Conservation (phyloP, 2,113 vertebrate genomes). For the Danio rerio region DNA sequence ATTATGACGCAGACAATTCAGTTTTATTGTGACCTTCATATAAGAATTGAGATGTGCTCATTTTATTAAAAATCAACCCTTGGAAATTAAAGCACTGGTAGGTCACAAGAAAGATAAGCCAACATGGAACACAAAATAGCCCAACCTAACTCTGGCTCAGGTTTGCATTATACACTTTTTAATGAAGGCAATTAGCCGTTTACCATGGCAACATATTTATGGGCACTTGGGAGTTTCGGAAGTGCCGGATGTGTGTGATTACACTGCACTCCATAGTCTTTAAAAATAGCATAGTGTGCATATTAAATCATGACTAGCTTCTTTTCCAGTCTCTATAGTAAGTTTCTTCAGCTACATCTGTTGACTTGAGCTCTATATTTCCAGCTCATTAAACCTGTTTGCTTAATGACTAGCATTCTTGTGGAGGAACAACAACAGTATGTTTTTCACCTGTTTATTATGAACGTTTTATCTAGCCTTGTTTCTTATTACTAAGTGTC, state of each 20-base stretch:
- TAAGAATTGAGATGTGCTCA: background rate
- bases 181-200: slow-evolving; percentile 17
- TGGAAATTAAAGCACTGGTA: background rate
- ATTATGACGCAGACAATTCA: too few species aligned
- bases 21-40: too few species aligned
- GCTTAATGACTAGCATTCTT: slow-evolving; percentile 60
- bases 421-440: slow-evolving; percentile 35
- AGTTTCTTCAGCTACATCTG: slow-evolving; percentile 10
- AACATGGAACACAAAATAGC: background rate
- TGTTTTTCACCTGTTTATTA: slow-evolving; percentile 50
- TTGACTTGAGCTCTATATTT: slow-evolving; percentile 33
- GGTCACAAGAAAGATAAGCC: background rate
- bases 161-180: slow-evolving; percentile 13
- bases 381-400: slow-evolving; percentile 37
- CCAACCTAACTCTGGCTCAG: background rate
- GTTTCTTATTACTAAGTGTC: slow-evolving; percentile 51
- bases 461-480: slow-evolving; percentile 59
- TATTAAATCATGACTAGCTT: slow-evolving; percentile 23
- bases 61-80: background rate
- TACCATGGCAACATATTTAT: slow-evolving; percentile 17
- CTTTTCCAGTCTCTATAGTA: background rate
- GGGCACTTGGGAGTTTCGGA: background rate
- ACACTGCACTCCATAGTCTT: slow-evolving; percentile 9
- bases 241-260: background rate
- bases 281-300: background rate